Base-by-base conservation (phyloP, 2,113 vertebrate genomes). In the Rhinopomastus cyanomelas region DNA sequence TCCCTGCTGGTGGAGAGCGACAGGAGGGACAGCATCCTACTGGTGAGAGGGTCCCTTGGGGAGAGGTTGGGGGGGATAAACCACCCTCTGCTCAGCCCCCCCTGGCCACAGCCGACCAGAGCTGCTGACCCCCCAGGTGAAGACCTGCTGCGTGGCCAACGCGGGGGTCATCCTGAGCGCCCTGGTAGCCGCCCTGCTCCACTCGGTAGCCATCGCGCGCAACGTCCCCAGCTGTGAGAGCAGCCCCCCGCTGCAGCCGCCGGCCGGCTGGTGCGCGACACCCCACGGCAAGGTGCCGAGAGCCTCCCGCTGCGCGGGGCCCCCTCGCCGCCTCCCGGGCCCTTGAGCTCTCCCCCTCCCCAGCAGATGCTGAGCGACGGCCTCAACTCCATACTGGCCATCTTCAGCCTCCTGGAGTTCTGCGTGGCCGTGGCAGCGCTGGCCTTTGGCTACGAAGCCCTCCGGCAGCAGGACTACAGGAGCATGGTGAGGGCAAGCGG, bases 1-100 rank as follows among this genome's bases (percentile, higher is more conserved):
- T 92, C 94, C 0, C 29, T 96, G 51, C 81, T 96, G 62, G 89
- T 96, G 75, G 96, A 96, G 85, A 92, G 84, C 2, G 95, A 94
- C 20, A 96, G 64, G 56, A 81, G 89, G 90, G 82, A 96, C 2
- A 93, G 46, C 77, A 27, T 61, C 5, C 7, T 12, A 42, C 74
- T 97, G 95, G 96, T 96, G 91, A 97, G 92, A 20, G 15, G 21
- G 30, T 61, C 9, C 23, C 11, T 15, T 2, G 3, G 0, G 1
- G 64, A 42, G 71, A 51, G 64, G 34, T 8, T 32, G 37, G 48
- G 30, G 37, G 25, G 76, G 67, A 30, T 12, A 44, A 17, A 0
- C 2, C 11, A 1, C 39, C 11, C 39, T 42, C 39, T 42, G 39
- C 39, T 42, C 39, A 42, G 39, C 39, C 39, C 15, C 46, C 52